These are phyloP conservation scores for Kryptolebias marmoratus DNA, from an alignment of 2,113 vertebrate genomes.

Conservation along the genomic window DNA sequence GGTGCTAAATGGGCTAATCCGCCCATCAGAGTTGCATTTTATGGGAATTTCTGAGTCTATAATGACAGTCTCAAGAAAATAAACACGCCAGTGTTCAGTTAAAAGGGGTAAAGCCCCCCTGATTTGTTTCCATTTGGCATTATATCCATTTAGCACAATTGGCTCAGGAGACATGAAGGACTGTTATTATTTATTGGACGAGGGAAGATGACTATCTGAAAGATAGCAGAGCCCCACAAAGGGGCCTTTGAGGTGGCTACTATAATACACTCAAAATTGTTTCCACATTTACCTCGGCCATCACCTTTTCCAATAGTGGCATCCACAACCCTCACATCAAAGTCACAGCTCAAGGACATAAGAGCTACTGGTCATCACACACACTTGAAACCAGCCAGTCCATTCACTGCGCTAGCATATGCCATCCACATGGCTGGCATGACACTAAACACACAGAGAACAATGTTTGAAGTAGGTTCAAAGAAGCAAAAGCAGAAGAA, in stretches of 20 bases:
- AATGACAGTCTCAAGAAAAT: constrained; percentile 67
- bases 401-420: constrained; percentile 83
- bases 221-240: constrained; percentile 80
- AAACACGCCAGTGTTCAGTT: constrained; percentile 70
- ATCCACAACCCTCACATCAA: constrained; percentile 79
- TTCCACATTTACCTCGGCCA: constrained; percentile 78
- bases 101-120: constrained; percentile 56
- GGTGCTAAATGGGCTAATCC: constrained; percentile 75
- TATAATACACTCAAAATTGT: constrained; percentile 80
- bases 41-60: constrained; percentile 61
- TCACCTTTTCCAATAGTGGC: constrained; percentile 49
- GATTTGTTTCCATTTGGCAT: constrained; percentile 62
- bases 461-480: constrained; percentile 84
- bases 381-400: constrained; percentile 70
- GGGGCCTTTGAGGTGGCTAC: constrained; percentile 84
- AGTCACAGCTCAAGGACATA: constrained; percentile 80
- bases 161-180: constrained; percentile 61
- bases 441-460: constrained; percentile 82
- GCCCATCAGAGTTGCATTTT: constrained; percentile 53
- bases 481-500: constrained; percentile 69
- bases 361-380: constrained; percentile 79
- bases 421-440: constrained; percentile 89
- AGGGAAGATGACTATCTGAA: constrained; percentile 80
- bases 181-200: constrained; percentile 75
- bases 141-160: constrained; percentile 71